A percentile compares a stretch with the other conserved stretches of the same genome.
Conservation (phyloP, 2,888 invertebrate genomes). For the Drosophila barbarae region DNA sequence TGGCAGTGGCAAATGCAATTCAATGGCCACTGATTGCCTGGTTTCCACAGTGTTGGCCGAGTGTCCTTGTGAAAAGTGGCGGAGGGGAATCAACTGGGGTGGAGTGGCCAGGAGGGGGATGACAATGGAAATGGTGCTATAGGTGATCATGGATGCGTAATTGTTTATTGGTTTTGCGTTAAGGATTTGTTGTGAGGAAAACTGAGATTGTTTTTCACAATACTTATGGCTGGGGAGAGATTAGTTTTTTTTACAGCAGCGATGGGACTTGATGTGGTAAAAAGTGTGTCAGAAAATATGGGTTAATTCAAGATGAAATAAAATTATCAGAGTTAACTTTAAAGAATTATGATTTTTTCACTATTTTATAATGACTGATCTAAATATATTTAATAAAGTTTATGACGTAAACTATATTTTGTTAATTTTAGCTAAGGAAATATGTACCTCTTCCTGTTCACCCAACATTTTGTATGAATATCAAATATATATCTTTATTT, state of each 20-base stretch:
- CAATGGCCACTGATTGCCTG: conserved; percentile 63
- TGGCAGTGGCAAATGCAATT: conserved; percentile 39
- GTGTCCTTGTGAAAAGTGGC: conserved; percentile 23
- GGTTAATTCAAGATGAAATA: background rate
- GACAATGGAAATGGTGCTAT: conserved; percentile 15
- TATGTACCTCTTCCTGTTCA: too few relatives aligned
- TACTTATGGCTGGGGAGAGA: conserved; percentile 1
- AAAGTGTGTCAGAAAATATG: background rate
- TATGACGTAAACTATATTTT: too few relatives aligned
- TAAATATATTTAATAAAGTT: background rate
- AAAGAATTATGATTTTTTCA: background rate
- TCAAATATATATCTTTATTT: too few relatives aligned
- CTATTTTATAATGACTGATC: background rate
- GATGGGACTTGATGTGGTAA: background rate
- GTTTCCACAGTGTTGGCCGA: conserved; percentile 10
- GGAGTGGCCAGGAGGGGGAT: conserved; percentile 10
- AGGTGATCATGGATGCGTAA: conserved; percentile 38
- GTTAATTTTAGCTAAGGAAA: too few relatives aligned
- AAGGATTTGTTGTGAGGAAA: conserved; percentile 33
- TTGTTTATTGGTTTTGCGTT: conserved; percentile 43
- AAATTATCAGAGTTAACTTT: background rate
- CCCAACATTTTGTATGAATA: too few relatives aligned
- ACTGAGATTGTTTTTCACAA: conserved; percentile 24
- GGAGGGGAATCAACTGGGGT: conserved; percentile 8
- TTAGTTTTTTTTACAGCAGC: background rate